phyloP scores from a whole-genome alignment of 2,888 invertebrate genomes.

The Branchipolynoe longqiensis region DNA sequence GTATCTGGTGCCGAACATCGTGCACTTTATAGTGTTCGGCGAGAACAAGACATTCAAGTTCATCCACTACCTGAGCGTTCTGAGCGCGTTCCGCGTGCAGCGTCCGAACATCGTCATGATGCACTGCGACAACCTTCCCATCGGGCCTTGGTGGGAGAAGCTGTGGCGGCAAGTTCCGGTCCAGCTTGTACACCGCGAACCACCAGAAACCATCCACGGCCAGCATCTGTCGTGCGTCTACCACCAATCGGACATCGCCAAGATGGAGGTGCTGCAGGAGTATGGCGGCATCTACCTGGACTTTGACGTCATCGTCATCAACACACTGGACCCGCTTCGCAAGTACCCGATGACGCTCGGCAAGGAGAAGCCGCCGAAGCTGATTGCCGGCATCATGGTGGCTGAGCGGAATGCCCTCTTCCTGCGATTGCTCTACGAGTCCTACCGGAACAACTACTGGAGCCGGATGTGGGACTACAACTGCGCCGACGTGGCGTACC shows the following conservation, averaged over 20 bases:
- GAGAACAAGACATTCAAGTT: slow-evolving; percentile 62
- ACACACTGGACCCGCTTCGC: slow-evolving; percentile 4
- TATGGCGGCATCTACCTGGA: slow-evolving; percentile 55
- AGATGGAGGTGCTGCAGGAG: slow-evolving; percentile 24
- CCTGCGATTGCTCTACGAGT: slow-evolving; percentile 11
- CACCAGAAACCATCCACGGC: slow-evolving; percentile 56
- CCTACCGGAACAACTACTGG: slow-evolving; percentile 47
- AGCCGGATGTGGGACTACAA: slow-evolving; percentile 39
- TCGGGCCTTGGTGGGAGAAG: slow-evolving; percentile 68
- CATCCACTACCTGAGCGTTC: slow-evolving; percentile 67
- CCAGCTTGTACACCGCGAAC: slow-evolving; percentile 57
- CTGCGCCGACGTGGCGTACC: slow-evolving; percentile 18
- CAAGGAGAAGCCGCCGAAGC: background rate
- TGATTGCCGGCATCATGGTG: slow-evolving; percentile 39
- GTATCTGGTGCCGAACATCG: slow-evolving; percentile 67
- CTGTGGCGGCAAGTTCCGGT: slow-evolving; percentile 61
- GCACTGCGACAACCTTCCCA: slow-evolving; percentile 67
- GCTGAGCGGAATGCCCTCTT: slow-evolving; percentile 13
- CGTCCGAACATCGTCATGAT: slow-evolving; percentile 66
- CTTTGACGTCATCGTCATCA: slow-evolving; percentile 41
- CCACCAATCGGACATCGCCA: slow-evolving; percentile 46
- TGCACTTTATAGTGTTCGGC: slow-evolving; percentile 69
- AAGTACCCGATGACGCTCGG: slow-evolving; percentile 35
- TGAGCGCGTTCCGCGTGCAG: slow-evolving; percentile 67
- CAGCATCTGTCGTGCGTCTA: slow-evolving; percentile 9